Percentiles rank a stretch among this genome's conserved stretches.
Conservation (phyloP, 1,140 invertebrate genomes). For the Drosophila tristis region DNA sequence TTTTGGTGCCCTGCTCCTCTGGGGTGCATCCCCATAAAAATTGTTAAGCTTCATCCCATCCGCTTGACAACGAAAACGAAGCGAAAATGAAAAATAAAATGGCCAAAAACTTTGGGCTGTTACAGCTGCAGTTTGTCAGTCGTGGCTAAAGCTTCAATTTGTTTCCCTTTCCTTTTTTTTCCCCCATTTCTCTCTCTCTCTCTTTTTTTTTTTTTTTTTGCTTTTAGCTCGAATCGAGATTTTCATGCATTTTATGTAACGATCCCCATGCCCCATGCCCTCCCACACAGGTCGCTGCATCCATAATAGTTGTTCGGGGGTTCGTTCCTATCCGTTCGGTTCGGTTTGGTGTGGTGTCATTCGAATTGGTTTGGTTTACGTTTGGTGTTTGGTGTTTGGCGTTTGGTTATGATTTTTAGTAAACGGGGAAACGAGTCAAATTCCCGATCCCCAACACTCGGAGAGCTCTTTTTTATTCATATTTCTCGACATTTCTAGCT, state of each 20-base stretch:
- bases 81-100: constrained; percentile 61
- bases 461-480: constrained; percentile 57
- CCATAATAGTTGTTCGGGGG: constrained; percentile 66
- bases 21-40: constrained; percentile 41
- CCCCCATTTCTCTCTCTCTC: constrained; percentile 3
- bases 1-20: constrained; percentile 2
- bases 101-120: constrained; percentile 71
- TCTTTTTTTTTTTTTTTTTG: constrained; percentile 24
- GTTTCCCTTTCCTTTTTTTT: constrained; percentile 35
- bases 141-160: constrained; percentile 75
- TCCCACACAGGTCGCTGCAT: constrained; percentile 42
- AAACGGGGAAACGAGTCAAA: constrained; percentile 46
- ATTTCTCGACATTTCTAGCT: constrained; percentile 37
- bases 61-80: constrained; percentile 67
- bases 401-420: constrained; percentile 40
- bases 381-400: constrained; percentile 8
- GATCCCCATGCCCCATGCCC: constrained; percentile 20
- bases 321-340: constrained; percentile 3
- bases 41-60: constrained; percentile 62
- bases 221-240: constrained; percentile 64
- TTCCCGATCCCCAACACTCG: constrained; percentile 40
- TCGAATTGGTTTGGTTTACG: no score
- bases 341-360: neutral
- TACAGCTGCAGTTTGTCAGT: constrained; percentile 76
- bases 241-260: constrained; percentile 79